A percentile compares a stretch with the other conserved stretches of the same genome.
Evolutionary conservation across 1,140 invertebrate genomes (phyloP).

Genomic region (Aricia agestis): DNA sequence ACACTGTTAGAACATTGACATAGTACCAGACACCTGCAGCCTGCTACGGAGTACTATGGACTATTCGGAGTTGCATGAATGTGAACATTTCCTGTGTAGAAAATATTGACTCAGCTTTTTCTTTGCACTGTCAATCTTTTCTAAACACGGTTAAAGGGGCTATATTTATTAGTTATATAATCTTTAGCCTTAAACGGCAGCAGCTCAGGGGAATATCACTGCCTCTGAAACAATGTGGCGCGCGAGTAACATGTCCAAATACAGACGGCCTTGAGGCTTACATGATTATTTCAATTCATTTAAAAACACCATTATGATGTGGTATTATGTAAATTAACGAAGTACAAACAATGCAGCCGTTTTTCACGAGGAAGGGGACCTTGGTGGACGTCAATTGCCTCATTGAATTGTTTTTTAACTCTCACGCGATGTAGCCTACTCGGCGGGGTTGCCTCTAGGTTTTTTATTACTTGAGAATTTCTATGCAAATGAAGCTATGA

Average conservation of each 20-base stretch:
- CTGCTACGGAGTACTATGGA: too few relatives aligned
- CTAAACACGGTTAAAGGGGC: too few relatives aligned
- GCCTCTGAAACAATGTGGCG: background rate
- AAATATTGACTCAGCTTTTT: too few relatives aligned
- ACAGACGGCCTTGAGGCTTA: background rate
- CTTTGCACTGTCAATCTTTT: too few relatives aligned
- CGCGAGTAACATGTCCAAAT: background rate
- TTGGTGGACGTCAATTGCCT: background rate
- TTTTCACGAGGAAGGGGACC: background rate
- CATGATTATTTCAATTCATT: background rate
- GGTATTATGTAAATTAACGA: background rate
- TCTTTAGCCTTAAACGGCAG: too few relatives aligned
- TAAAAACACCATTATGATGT: background rate
- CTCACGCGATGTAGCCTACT: background rate
- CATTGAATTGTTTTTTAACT: constrained; percentile 11
- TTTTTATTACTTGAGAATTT: background rate
- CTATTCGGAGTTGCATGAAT: too few relatives aligned
- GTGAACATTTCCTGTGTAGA: too few relatives aligned
- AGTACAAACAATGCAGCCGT: background rate
- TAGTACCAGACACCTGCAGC: too few relatives aligned
- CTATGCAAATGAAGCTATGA: background rate
- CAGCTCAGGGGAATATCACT: background rate
- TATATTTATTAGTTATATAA: too few relatives aligned
- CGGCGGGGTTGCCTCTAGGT: background rate
- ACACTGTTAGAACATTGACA: too few relatives aligned